A percentile compares a stretch with the other conserved stretches of the same genome.
Evolutionary conservation across 2,797 vertebrate genomes (phyloP).

Genomic region (Eutrigla gurnardus): DNA sequence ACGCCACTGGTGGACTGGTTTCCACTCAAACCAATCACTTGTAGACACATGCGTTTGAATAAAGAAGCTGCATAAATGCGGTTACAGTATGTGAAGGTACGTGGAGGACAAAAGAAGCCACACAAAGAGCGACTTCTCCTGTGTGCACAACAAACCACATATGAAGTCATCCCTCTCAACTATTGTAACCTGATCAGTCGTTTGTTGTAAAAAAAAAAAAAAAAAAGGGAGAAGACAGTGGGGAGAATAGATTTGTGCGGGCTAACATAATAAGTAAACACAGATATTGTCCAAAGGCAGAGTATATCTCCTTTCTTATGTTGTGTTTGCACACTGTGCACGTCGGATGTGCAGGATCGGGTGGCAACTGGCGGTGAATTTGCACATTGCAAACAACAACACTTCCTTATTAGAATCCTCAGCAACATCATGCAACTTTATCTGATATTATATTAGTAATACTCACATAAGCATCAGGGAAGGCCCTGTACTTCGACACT

Average conservation of each 20-base stretch:
- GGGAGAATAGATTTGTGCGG: not conserved
- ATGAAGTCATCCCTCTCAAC: constrained; percentile 11
- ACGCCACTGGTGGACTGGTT: not conserved
- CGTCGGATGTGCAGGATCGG: too few relatives aligned
- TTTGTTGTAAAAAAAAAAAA: not conserved
- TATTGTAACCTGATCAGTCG: constrained; percentile 19
- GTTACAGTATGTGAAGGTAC: not conserved
- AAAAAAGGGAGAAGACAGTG: not conserved
- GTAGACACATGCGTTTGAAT: not conserved
- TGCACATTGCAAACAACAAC: too few relatives aligned
- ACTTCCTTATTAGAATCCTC: too few relatives aligned
- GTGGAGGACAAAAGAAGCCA: not conserved
- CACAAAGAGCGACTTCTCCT: not conserved
- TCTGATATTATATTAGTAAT: not conserved
- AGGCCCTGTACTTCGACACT: constrained; percentile 79
- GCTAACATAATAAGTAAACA: constrained; percentile 19
- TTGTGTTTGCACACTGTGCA: not conserved
- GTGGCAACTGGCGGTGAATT: too few relatives aligned
- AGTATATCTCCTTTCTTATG: constrained; percentile 3
- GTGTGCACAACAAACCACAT: constrained; percentile 2
- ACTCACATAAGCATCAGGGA: constrained; percentile 88
- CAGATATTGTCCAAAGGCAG: constrained; percentile 36
- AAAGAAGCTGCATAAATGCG: not conserved
- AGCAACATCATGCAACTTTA: not conserved
- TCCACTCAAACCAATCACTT: not conserved